A percentile compares a stretch with the other conserved stretches of the same genome.
These are phyloP conservation scores for Euphonia xanthogaster DNA, from an alignment of 2,797 vertebrate genomes.

Conservation along the genomic window DNA sequence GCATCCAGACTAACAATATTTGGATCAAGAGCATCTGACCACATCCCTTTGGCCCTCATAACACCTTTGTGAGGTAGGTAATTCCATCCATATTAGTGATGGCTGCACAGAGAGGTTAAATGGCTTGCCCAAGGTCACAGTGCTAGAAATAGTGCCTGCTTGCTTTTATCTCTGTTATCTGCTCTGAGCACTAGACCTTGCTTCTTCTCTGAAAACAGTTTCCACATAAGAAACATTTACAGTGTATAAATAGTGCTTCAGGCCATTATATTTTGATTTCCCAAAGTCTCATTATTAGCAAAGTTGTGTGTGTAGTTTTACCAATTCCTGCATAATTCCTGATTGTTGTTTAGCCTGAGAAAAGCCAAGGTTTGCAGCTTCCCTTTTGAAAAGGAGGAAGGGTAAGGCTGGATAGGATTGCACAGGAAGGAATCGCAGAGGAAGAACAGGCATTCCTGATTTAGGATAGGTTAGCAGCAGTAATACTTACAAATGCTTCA, in stretches of 20 bases:
- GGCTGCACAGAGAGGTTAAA: slow-evolving; percentile 5
- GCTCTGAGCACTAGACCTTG: neutral
- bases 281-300: neutral
- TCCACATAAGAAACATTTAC: neutral
- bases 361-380: neutral
- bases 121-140: neutral
- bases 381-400: neutral
- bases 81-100: neutral
- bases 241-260: neutral
- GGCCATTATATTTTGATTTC: neutral
- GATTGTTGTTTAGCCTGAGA: neutral
- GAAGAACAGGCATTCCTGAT: neutral
- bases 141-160: neutral
- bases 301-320: neutral
- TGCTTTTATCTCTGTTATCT: neutral
- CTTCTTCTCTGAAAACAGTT: neutral
- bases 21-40: neutral
- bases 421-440: neutral
- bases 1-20: neutral
- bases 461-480: neutral
- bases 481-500: slow-evolving; percentile 10
- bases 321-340: neutral
- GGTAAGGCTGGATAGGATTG: neutral
- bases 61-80: slow-evolving; percentile 36
- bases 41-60: neutral